A percentile compares a stretch with the other conserved stretches of the same genome.
Conservation (phyloP, 1,140 invertebrate species). For the Chlorops oryzae region DNA sequence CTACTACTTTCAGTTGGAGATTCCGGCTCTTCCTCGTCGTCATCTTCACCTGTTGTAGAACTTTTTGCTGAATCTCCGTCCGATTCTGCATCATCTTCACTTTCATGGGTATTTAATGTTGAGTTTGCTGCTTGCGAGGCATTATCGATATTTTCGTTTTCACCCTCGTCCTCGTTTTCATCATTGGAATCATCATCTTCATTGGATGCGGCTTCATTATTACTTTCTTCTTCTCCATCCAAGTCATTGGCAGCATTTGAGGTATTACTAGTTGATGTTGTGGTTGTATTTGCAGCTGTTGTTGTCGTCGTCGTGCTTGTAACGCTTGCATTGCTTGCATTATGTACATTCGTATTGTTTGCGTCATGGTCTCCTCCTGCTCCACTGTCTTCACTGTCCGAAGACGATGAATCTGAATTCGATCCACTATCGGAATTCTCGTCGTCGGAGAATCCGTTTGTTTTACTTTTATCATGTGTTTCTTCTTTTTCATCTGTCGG, state of each 20-base stretch:
- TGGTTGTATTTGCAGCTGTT: conserved; percentile 24
- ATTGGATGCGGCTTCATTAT: conserved; percentile 13
- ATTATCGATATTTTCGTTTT: conserved; percentile 27
- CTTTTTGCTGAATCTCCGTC: conserved; percentile 14
- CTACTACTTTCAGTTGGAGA: conserved; percentile 30
- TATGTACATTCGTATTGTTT: conserved; percentile 10
- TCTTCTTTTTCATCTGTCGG: background rate
- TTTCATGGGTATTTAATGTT: too few relatives aligned
- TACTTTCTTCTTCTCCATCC: conserved; percentile 30
- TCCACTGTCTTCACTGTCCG: conserved; percentile 40
- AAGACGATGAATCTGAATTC: conserved; percentile 26
- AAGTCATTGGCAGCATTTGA: conserved; percentile 49
- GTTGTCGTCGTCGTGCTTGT: conserved; percentile 48
- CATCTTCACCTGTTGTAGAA: conserved; percentile 9
- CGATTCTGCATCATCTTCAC: too few relatives aligned
- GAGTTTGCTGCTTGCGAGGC: conserved; percentile 18
- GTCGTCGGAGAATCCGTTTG: conserved; percentile 14
- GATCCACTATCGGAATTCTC: conserved; percentile 35
- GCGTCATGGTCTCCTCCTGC: conserved; percentile 19
- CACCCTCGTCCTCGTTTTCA: conserved; percentile 25
- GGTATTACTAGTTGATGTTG: conserved; percentile 35
- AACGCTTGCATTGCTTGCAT: conserved; percentile 13
- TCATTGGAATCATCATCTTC: conserved; percentile 16
- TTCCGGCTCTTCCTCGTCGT: conserved; percentile 7
- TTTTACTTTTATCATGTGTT: background rate